Evolutionary conservation across 2,797 vertebrate genomes (phyloP).

Genomic region (Leptodactylus fallax): DNA sequence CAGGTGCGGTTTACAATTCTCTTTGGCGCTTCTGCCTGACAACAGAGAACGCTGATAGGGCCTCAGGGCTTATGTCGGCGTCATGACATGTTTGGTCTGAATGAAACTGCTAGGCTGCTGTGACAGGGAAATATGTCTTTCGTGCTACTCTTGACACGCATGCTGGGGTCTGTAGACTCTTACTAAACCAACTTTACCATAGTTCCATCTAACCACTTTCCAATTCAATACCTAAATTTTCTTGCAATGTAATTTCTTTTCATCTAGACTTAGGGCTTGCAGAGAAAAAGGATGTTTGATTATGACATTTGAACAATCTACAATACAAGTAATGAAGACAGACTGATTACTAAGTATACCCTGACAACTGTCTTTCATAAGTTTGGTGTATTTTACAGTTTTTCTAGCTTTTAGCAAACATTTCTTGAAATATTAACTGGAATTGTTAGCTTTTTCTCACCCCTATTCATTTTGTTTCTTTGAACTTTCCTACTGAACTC

Average conservation of each 20-base stretch:
- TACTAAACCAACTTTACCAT: neutral
- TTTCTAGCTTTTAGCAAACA: neutral
- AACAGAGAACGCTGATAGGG: too few relatives aligned
- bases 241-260: neutral
- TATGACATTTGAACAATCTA: neutral
- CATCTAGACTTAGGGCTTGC: too few relatives aligned
- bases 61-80: too few relatives aligned
- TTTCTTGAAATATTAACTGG: constrained; percentile 20
- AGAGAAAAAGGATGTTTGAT: too few relatives aligned
- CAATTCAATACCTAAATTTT: neutral
- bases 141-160: neutral
- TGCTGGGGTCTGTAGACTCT: too few relatives aligned
- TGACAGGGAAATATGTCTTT: too few relatives aligned
- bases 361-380: neutral
- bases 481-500: constrained; percentile 44
- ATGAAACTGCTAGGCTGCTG: too few relatives aligned
- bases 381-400: neutral
- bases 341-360: neutral
- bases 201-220: neutral
- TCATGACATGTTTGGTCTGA: too few relatives aligned
- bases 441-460: constrained; percentile 23
- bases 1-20: too few relatives aligned
- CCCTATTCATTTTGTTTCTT: constrained; percentile 41
- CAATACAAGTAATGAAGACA: neutral
- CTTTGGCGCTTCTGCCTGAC: too few relatives aligned